phyloP scores from a whole-genome alignment of 2,888 invertebrate genomes.

The Trichopria drosophilae region DNA sequence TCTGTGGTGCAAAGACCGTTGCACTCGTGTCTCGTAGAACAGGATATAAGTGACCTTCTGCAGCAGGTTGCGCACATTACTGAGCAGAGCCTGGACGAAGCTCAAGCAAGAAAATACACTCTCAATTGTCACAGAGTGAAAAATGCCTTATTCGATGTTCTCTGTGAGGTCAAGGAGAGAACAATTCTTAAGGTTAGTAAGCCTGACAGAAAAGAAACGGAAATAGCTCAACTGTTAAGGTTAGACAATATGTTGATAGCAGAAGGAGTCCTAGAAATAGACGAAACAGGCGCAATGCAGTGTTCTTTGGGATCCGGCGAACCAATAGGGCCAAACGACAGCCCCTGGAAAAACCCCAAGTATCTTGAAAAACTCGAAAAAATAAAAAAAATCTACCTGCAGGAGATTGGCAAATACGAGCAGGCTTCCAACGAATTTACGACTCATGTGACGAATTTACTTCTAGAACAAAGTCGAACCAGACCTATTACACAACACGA shows the following conservation, averaged over 20 bases:
- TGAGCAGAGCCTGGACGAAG: slow-evolving; percentile 13
- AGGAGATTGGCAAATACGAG: slow-evolving; percentile 98
- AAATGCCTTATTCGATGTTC: slow-evolving; percentile 12
- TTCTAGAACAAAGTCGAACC: slow-evolving; percentile 94
- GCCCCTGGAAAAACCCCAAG: slow-evolving; percentile 98
- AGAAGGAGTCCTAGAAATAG: slow-evolving; percentile 95
- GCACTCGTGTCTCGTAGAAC: too few relatives aligned
- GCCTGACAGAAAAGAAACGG: too few relatives aligned
- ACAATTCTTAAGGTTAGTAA: slow-evolving; percentile 80
- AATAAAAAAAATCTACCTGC: slow-evolving; percentile 98
- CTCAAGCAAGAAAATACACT: slow-evolving; percentile 3
- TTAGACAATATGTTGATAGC: slow-evolving; percentile 99
- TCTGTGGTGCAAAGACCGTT: too few relatives aligned
- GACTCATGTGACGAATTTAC: slow-evolving; percentile 96
- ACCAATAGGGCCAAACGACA: slow-evolving; percentile 79
- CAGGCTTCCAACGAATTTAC: slow-evolving; percentile 99
- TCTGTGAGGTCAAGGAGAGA: slow-evolving; percentile 23
- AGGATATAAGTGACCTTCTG: slow-evolving; percentile 10
- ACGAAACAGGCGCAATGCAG: slow-evolving; percentile 85
- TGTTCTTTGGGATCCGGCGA: background rate
- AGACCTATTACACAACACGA: slow-evolving; percentile 97
- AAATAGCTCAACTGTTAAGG: slow-evolving; percentile 97
- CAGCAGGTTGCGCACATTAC: slow-evolving; percentile 12
- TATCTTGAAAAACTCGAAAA: slow-evolving; percentile 97
- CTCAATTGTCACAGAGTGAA: slow-evolving; percentile 6